Base-by-base conservation (phyloP, 1,140 invertebrate species). In the Ceratosolen solmsi region DNA sequence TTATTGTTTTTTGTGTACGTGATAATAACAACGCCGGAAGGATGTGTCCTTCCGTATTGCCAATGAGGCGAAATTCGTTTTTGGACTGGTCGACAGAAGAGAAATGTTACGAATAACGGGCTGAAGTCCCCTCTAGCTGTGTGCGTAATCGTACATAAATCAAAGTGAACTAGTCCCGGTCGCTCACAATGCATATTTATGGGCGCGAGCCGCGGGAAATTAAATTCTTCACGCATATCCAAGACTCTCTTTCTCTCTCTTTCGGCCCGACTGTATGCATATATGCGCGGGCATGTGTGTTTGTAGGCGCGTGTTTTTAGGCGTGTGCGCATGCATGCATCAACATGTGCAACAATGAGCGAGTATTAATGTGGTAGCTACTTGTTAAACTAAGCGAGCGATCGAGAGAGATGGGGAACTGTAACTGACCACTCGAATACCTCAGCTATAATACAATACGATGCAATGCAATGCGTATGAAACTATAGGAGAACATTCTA, bases 141-240 rank as follows among this genome's bases (percentile, higher is more conserved):
- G 83, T 68, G 72, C 22, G 84, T 88, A 88, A 87, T 87, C 86
- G 82, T 75, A 83, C 85, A 88, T 87, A 87, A 89, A 89, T 89
- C 86, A 87, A 80, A 83, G 56, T 68, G 80, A 84, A 79, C 58
- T 84, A 82, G 38, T 17, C 33, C 49, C 1, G 38, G 46, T 49
- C 38, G 68, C 77, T 77, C 73, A 65, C 83, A 82, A 87, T 87
- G 86, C 86, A 88, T 88, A 89, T 90, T 87, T 89, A 88, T 87
- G 86, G 85, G 74, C 74, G 25, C 25, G 70, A 30, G 46, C 78
- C 30, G 70, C 79, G 86, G 83, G 82, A 89, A 89, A 89, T 89
- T 87, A 89, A 89, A 89, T 89, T 89, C 87, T 70, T 15, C 60
- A 71, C 81, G 84, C 84, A 22, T 38, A n/a, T 36, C n/a, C n/a